phyloP scores from a whole-genome alignment of 2,113 vertebrate species.

The Bos javanicus region DNA sequence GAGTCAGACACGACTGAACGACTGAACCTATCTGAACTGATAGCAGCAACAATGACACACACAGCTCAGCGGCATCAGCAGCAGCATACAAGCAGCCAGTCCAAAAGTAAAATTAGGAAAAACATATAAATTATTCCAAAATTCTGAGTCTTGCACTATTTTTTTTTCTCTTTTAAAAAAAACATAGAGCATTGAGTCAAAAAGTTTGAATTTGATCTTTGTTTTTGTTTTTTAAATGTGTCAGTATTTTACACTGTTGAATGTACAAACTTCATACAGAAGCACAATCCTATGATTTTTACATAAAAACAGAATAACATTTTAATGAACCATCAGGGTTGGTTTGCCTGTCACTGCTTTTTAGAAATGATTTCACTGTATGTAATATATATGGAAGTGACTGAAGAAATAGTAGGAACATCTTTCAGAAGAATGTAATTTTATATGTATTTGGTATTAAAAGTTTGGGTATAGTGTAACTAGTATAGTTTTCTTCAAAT shows the following conservation, averaged over 20 bases:
- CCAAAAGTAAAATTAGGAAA: constrained; percentile 97
- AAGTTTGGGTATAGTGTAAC: constrained; percentile 77
- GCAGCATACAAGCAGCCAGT: constrained; percentile 92
- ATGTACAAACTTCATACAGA: constrained; percentile 65
- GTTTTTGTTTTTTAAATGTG: constrained; percentile 43
- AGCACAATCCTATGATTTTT: constrained; percentile 61
- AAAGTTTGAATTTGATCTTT: constrained; percentile 59
- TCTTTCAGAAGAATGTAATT: constrained; percentile 77
- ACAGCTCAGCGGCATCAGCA: constrained; percentile 81
- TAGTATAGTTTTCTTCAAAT: constrained; percentile 84
- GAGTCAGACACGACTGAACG: rapidly evolving
- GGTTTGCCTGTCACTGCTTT: constrained; percentile 66
- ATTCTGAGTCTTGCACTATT: constrained; percentile 67
- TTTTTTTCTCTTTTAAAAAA: background rate
- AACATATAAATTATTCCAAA: constrained; percentile 83
- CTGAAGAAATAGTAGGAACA: constrained; percentile 62
- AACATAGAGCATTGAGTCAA: constrained; percentile 6
- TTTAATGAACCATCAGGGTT: background rate
- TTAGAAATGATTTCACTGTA: constrained; percentile 71
- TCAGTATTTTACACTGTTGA: constrained; percentile 67
- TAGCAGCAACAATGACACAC: constrained; percentile 87
- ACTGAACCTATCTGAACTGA: constrained; percentile 27
- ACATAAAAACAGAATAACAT: constrained; percentile 44
- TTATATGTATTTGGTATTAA: constrained; percentile 84
- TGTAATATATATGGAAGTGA: constrained; percentile 49